Conservation (phyloP, 53 echinoderm and acorn worm genomes). For the Zoroaster sp. region DNA sequence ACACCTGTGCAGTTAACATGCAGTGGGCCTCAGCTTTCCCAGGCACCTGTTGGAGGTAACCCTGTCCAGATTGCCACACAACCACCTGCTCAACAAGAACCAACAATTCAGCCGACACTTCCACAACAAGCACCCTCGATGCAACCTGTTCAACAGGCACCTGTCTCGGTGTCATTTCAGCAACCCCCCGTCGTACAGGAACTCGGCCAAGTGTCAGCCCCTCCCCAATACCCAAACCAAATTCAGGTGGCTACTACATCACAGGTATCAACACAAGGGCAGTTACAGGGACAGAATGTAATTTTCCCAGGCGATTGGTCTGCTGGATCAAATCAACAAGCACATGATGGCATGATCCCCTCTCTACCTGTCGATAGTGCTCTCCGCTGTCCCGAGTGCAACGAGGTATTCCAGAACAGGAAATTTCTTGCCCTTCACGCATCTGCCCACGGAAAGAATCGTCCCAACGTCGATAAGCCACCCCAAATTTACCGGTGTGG, state of each 20-base stretch:
- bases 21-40: neutral
- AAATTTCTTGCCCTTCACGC: slow-evolving; percentile 80
- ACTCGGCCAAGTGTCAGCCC: neutral
- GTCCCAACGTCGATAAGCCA: slow-evolving; percentile 3
- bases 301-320: slow-evolving; percentile 9
- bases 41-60: neutral
- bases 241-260: neutral
- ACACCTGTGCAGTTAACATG: neutral
- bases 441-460: slow-evolving; percentile 73
- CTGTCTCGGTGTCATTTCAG: neutral
- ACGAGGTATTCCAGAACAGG: slow-evolving; percentile 64
- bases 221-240: slow-evolving; percentile 32
- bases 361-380: neutral
- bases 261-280: neutral
- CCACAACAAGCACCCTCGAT: neutral
- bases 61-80: neutral
- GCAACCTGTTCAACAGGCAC: neutral
- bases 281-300: neutral
- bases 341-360: neutral
- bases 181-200: neutral
- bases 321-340: neutral
- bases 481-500: slow-evolving; percentile 54
- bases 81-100: neutral
- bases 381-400: slow-evolving; percentile 75
- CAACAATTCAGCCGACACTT: neutral